Base-by-base conservation (phyloP, 2,113 vertebrate genomes). In the Sander lucioperca region DNA sequence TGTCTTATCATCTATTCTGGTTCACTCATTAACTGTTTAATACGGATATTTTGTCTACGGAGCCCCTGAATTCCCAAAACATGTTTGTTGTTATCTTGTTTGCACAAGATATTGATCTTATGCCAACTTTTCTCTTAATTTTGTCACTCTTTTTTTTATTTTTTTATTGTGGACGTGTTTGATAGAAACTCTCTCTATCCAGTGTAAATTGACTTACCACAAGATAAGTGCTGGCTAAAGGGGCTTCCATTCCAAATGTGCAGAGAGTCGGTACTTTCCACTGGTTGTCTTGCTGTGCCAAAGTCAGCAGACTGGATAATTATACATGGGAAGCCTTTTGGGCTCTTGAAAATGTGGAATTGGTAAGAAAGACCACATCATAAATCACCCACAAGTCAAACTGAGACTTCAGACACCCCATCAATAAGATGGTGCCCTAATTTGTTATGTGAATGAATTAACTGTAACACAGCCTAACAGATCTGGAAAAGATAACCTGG, bases 301-400 rank as follows among this genome's bases (percentile, higher is more conserved):
- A 90, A 88, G 71, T 86, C 85, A 89, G 74, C 85, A 91, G 33
- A 69, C 72, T 77, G 78, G 61, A 76, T 76, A 56, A n/a, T 36
- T 66, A 39, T 43, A 65, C 64, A 67, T 30, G 68, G 71, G 58
- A 47, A 19, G 66, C 50, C 50, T 75, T 71, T 72, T 16, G 18
- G 48, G 54, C 53, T 61, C 36, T 50, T 69, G 66, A 76, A 77
- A 72, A 78, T 50, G 45, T 76, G 47, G 63, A 71, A 73, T 73
- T 70, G 62, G 61, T 69, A 83, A 84, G 57, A 80, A 86, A 74
- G 61, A 74, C 70, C 71, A 69, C 65, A 82, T 74, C 61, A 59
- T 87, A 71, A 79, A 83, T 81, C 58, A 43, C 39, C 39, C 39
- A 43, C 2, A 10, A 10, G 39, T 43, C 39, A 11, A 43, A 43